Evolutionary conservation across 2,888 invertebrate genomes (phyloP), one percentile per base, ranked within the genome.

Genomic region (Brachylomia viminalis): DNA sequence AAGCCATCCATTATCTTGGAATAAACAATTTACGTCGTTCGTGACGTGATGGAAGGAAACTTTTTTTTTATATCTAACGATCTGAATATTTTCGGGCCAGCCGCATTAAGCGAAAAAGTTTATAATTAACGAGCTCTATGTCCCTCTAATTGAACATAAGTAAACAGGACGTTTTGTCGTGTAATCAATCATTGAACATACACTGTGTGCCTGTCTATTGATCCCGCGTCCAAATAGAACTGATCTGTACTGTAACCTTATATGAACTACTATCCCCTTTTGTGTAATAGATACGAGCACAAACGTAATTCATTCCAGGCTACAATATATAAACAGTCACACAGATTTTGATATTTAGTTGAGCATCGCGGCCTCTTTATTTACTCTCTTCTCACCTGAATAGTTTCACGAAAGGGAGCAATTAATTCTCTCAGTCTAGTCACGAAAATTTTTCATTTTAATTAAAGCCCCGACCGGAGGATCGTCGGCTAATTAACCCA

Each of bases 391-490:
- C 93, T 92, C 93, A 96, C 96, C 95, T 95, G 95, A 95, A 94
- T 96, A 95, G 96, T 96, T 95, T 90, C 91, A 91, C 91, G 93
- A 93, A 94, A 94, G 92, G 92, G 90, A 93, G 93, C 95, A 95
- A 96, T 95, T 95, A 95, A 95, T 95, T 94, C 92, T 88, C 90
- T 87, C 87, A 95, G 95, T 96, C 94, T 92, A 95, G 95, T 96
- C 95, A 95, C 95, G 95, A 95, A 95, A 94, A 92, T 95, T 96
- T 96, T 96, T 95, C 95, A 95, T 95, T 96, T 96, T 96, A 96
- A 96, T 96, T 96, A 96, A 96, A 95, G 93, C 94, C 89, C 93
- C 93, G 89, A 94, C 94, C 93, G 93, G 93, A 91, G 96, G 94
- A 95, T 96, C 95, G 95, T 91, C 92, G 93, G 94, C 96, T 96